phyloP scores from a whole-genome alignment of 2,888 invertebrate species.

The Drosophila mercatorum region DNA sequence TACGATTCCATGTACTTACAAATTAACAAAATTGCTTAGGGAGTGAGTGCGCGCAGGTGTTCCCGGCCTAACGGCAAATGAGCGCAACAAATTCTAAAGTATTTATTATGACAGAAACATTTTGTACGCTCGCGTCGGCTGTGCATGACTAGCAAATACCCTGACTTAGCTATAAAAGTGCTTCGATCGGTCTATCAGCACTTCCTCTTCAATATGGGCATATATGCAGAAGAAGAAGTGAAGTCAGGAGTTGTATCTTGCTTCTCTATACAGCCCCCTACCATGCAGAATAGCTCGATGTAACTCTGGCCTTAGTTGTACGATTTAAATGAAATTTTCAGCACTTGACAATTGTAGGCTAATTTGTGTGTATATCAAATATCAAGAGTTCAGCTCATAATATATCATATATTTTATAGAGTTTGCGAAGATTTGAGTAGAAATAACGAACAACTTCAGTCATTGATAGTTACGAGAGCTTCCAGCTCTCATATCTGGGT shows the following conservation, averaged over 20 bases:
- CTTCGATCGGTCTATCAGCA: not conserved
- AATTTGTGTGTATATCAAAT: not conserved
- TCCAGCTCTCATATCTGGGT: no score
- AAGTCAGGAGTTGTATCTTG: no score
- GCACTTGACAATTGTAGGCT: not conserved
- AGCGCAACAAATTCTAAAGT: constrained; percentile 22
- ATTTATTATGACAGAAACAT: constrained; percentile 2
- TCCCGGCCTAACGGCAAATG: not conserved
- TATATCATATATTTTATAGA: no score
- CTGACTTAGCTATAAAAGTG: not conserved
- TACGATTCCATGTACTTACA: constrained; percentile 64
- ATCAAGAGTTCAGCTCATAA: not conserved
- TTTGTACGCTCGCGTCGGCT: no score
- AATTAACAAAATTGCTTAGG: constrained; percentile 62
- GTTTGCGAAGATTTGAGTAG: no score
- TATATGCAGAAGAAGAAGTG: no score
- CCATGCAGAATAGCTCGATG: not conserved
- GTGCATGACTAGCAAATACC: not conserved
- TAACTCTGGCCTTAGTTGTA: not conserved
- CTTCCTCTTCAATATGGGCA: no score
- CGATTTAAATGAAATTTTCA: not conserved
- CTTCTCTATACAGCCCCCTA: not conserved
- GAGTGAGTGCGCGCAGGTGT: constrained; percentile 23
- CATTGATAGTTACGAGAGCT: no score
- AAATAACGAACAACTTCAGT: no score